Conservation (phyloP, 2,113 vertebrate species). For the Xyliphius kryptos region DNA sequence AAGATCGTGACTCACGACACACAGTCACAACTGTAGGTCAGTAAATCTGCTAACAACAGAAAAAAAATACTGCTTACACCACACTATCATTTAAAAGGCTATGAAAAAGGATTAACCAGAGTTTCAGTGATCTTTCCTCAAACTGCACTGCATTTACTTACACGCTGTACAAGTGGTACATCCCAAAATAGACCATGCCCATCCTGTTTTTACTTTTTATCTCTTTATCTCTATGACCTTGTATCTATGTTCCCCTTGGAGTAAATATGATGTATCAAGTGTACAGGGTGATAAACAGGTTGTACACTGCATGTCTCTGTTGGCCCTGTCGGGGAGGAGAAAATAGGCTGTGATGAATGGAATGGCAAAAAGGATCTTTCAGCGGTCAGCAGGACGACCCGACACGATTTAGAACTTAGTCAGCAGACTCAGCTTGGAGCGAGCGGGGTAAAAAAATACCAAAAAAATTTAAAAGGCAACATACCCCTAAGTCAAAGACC, state of each 20-base stretch:
- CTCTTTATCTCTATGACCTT: not conserved
- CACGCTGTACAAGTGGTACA: not conserved
- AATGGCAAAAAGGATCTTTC: slow-evolving; percentile 8
- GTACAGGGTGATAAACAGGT: slow-evolving; percentile 16
- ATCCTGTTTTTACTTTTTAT: not conserved
- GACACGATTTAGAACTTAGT: slow-evolving; percentile 22
- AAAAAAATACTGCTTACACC: not conserved
- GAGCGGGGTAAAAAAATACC: too few species aligned
- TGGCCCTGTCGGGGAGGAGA: not conserved
- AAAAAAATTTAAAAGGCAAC: too few species aligned
- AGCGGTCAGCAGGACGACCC: slow-evolving; percentile 10
- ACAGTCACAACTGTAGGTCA: not conserved
- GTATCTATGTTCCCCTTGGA: not conserved
- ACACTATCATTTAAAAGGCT: not conserved
- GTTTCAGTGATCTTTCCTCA: not conserved
- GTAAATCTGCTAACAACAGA: not conserved
- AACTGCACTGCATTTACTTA: not conserved
- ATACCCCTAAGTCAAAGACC: not conserved
- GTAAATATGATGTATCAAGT: not conserved
- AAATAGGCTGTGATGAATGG: slow-evolving; percentile 27
- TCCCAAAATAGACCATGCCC: not conserved
- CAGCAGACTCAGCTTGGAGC: slow-evolving; percentile 21
- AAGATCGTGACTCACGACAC: slow-evolving; percentile 6
- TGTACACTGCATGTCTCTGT: not conserved
- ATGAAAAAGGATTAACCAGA: too few species aligned